Evolutionary conservation across 1,140 invertebrate species (phyloP).

Genomic region (Hestina assimilis): DNA sequence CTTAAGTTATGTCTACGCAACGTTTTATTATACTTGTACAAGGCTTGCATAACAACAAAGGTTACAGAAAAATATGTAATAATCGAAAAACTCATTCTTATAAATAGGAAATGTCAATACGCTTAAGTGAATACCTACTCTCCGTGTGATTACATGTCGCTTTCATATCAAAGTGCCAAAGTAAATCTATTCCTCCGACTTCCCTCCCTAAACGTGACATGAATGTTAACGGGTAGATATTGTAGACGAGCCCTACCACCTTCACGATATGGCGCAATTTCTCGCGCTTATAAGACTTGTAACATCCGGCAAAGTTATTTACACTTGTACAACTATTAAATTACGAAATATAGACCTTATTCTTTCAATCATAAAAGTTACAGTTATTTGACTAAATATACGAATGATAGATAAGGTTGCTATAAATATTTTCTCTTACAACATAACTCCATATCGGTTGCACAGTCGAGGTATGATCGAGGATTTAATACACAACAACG

Average conservation of each 20-base stretch:
- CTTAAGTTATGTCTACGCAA: no score
- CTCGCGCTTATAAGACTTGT: conserved; percentile 32
- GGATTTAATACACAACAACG: conserved; percentile 52
- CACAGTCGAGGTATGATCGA: conserved; percentile 46
- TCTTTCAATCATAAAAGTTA: conserved; percentile 4
- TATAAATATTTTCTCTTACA: conserved; percentile 31
- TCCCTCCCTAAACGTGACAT: conserved; percentile 44
- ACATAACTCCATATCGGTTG: conserved; percentile 46
- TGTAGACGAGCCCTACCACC: conserved; percentile 19
- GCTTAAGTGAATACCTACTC: conserved; percentile 18
- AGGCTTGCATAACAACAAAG: no score
- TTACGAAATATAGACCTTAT: conserved; percentile 12
- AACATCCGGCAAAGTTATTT: conserved; percentile 20
- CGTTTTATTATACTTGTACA: no score
- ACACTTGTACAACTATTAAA: neutral
- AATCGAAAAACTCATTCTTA: no score
- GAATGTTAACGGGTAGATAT: conserved; percentile 38
- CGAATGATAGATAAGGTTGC: conserved; percentile 2
- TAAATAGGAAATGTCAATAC: conserved; percentile 5
- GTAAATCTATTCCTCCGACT: conserved; percentile 52
- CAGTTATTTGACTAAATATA: neutral
- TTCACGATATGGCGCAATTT: conserved; percentile 30
- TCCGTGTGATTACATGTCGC: conserved; percentile 18
- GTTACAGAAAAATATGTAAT: no score
- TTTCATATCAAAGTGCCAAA: conserved; percentile 32